Base-by-base conservation (phyloP, 2,888 invertebrate genomes). In the Vannuccia rotundouncinata region DNA sequence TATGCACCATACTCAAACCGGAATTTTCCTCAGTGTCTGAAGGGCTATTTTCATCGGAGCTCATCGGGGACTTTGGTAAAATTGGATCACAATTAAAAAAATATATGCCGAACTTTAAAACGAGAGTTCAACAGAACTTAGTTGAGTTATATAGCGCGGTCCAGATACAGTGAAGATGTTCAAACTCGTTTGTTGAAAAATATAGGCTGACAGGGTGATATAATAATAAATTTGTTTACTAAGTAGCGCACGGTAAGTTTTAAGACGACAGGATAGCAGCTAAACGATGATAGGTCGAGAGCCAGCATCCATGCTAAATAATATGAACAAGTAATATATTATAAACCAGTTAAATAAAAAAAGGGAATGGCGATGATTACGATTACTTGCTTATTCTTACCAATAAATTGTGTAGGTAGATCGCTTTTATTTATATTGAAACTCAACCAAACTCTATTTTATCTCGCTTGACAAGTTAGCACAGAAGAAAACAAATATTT, bases 181-280 rank as follows among this genome's bases (percentile, higher is more conserved):
- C 45, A 45, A 45, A 45, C 45, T 45, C 5, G 45, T 45, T 45
- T 45, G 45, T 17, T 45, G 45, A 45, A 17, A 45, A 17, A 45
- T 45, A 45, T 17, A 17, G 10, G 45, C 45, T 45, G 5, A 22
- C 25, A n/a, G 22, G 25, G 5, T 66, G 66, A 66, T 66, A 66
- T n/a, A 22, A 66, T 66, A 66, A 13, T 66, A 66, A 66, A 22
- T 13, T 13, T 66, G 22, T 66, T 13, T 66, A 66, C 25, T 22
- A 66, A 66, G 66, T 66, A 66, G 66, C 66, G 66, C 66, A 66
- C 66, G 25, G 66, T 66, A 66, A 22, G 66, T 66, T 66, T 22
- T 66, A 66, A 22, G 66, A 5, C 5, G 66, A 22, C 66, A 22
- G 66, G 66, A 66, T 66, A 66, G 66, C 66, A 66, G 66, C 66